Evolutionary conservation across 2,797 vertebrate genomes (phyloP).

Genomic region (Anomalospiza imberbis): DNA sequence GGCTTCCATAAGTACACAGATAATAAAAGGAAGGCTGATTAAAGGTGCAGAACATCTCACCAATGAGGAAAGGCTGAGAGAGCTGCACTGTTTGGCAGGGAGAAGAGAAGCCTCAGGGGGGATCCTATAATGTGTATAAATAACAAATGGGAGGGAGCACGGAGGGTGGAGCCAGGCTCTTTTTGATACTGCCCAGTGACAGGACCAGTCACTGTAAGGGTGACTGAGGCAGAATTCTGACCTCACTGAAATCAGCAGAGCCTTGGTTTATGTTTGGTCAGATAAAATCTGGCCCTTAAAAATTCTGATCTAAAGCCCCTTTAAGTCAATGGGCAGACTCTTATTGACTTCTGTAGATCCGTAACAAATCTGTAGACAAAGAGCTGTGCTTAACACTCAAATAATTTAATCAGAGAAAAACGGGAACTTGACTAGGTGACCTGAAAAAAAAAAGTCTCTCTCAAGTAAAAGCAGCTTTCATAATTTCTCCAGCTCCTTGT

Average conservation of each 20-base stretch:
- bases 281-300: background rate
- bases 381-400: background rate
- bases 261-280: background rate
- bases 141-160: background rate
- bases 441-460: background rate
- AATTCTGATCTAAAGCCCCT: background rate
- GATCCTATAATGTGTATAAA: background rate
- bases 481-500: background rate
- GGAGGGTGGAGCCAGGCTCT: background rate
- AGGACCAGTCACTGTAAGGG: background rate
- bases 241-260: background rate
- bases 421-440: background rate
- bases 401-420: background rate
- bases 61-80: background rate
- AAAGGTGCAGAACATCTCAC: background rate
- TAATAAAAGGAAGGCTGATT: background rate
- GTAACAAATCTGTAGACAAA: background rate
- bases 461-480: background rate
- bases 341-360: background rate
- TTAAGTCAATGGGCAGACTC: background rate
- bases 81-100: background rate
- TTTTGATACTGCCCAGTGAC: background rate
- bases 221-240: background rate
- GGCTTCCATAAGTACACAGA: background rate
- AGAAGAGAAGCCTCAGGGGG: background rate